Conservation (phyloP, 2,113 vertebrate genomes). For the Myotis yumanensis region DNA sequence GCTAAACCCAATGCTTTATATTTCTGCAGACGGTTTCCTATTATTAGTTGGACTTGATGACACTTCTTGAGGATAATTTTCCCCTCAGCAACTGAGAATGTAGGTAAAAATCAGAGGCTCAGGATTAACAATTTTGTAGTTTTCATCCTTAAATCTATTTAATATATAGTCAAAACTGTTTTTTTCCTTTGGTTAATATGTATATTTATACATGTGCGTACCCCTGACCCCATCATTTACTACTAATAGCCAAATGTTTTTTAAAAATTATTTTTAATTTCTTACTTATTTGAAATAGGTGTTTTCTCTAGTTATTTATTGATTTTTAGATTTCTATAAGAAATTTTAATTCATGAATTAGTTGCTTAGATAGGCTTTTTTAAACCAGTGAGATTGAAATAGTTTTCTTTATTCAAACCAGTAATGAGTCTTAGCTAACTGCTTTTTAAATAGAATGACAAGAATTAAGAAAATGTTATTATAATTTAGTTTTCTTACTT, state of each 20-base stretch:
- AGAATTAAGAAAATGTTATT: conserved; percentile 32
- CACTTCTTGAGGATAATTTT: not conserved
- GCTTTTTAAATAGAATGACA: not conserved
- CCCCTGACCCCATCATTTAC: not conserved
- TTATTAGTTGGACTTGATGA: not conserved
- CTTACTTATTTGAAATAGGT: conserved; percentile 12
- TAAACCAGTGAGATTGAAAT: conserved; percentile 18
- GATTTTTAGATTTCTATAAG: conserved; percentile 28
- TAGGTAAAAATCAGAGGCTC: not conserved
- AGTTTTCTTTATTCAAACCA: conserved; percentile 5
- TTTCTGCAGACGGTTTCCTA: not conserved
- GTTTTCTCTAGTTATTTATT: not conserved
- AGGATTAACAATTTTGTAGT: not conserved
- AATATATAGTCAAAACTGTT: conserved; percentile 16
- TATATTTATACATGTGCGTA: not conserved
- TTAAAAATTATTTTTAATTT: not conserved
- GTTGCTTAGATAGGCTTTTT: not conserved
- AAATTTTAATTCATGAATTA: conserved; percentile 42
- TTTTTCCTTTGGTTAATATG: not conserved
- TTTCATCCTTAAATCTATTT: conserved; percentile 30
- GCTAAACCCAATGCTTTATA: not conserved
- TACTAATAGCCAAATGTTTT: not conserved
- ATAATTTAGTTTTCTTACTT: conserved; percentile 85
- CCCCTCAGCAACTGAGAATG: not conserved
- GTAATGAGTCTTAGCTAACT: not conserved